A percentile compares a stretch with the other conserved stretches of the same genome.
These are phyloP conservation scores for Drosophila orena DNA, from an alignment of 1,140 invertebrate genomes.

Conservation along the genomic window DNA sequence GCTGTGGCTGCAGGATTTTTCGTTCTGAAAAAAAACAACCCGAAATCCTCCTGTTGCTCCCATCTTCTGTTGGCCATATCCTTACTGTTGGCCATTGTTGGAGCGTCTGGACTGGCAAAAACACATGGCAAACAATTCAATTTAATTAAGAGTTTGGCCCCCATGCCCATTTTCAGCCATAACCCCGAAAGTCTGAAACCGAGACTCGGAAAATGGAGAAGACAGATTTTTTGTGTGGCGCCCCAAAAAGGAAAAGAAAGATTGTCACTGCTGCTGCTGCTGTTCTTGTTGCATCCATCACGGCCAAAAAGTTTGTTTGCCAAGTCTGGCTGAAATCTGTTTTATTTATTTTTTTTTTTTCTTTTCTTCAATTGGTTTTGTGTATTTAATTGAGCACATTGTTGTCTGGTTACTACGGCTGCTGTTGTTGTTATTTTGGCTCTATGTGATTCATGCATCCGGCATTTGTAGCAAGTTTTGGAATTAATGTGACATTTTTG, in stretches of 20 bases:
- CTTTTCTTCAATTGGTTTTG: constrained; percentile 19
- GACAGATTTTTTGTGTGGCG: constrained; percentile 40
- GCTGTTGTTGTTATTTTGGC: no score
- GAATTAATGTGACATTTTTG: constrained; percentile 51
- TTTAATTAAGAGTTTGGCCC: constrained; percentile 75
- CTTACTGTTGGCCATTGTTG: constrained; percentile 39
- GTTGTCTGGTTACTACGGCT: constrained; percentile 31
- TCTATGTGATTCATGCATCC: constrained; percentile 23
- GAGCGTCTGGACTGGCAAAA: constrained; percentile 63
- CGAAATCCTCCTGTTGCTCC: constrained; percentile 13
- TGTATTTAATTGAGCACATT: constrained; percentile 45
- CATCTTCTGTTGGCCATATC: constrained; percentile 15
- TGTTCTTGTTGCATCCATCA: constrained; percentile 50
- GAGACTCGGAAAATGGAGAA: constrained; percentile 1
- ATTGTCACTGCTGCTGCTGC: constrained; percentile 20
- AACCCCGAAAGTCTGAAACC: constrained; percentile 26
- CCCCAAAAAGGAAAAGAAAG: constrained; percentile 28
- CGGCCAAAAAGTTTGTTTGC: constrained; percentile 51
- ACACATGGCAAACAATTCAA: constrained; percentile 78
- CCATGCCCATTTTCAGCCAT: constrained; percentile 12
- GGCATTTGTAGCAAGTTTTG: constrained; percentile 25
- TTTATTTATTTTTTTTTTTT: constrained; percentile 9
- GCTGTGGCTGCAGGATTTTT: constrained; percentile 4
- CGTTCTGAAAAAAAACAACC: not conserved
- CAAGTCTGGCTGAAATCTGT: constrained; percentile 28